These are phyloP conservation scores for Erebia palarica DNA, from an alignment of 2,888 invertebrate genomes.

Conservation along the genomic window DNA sequence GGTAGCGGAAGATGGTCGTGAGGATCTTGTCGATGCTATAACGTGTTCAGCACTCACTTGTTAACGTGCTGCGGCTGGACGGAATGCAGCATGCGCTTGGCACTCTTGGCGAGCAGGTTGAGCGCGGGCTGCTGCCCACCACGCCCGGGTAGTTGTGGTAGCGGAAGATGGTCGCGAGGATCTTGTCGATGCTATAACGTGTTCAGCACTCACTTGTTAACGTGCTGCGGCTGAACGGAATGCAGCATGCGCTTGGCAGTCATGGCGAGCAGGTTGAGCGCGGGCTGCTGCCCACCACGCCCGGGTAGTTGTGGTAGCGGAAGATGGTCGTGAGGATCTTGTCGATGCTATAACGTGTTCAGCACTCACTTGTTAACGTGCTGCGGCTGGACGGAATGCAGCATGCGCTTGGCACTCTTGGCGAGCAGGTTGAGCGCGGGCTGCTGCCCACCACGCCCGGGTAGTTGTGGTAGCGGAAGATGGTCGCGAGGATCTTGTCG, in stretches of 20 bases:
- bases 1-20: background rate
- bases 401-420: slow-evolving; percentile 87
- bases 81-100: slow-evolving; percentile 87
- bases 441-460: slow-evolving; percentile 89
- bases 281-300: slow-evolving; percentile 89
- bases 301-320: slow-evolving; percentile 90
- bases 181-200: slow-evolving; percentile 65
- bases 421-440: slow-evolving; percentile 88
- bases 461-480: slow-evolving; percentile 90
- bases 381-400: slow-evolving; percentile 83
- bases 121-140: slow-evolving; percentile 88
- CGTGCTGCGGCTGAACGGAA: slow-evolving; percentile 82
- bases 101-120: slow-evolving; percentile 87
- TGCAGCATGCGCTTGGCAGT: slow-evolving; percentile 87
- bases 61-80: slow-evolving; percentile 82
- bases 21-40: slow-evolving; percentile 47
- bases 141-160: slow-evolving; percentile 92
- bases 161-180: slow-evolving; percentile 86
- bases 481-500: slow-evolving; percentile 86
- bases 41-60: slow-evolving; percentile 57
- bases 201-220: slow-evolving; percentile 70
- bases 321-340: slow-evolving; percentile 87
- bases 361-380: slow-evolving; percentile 79
- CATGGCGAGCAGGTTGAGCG: slow-evolving; percentile 88
- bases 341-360: slow-evolving; percentile 47